These are phyloP conservation scores for Ianthella basta DNA, from an alignment of 37 sponge, comb jelly and placozoan species.

Conservation along the genomic window DNA sequence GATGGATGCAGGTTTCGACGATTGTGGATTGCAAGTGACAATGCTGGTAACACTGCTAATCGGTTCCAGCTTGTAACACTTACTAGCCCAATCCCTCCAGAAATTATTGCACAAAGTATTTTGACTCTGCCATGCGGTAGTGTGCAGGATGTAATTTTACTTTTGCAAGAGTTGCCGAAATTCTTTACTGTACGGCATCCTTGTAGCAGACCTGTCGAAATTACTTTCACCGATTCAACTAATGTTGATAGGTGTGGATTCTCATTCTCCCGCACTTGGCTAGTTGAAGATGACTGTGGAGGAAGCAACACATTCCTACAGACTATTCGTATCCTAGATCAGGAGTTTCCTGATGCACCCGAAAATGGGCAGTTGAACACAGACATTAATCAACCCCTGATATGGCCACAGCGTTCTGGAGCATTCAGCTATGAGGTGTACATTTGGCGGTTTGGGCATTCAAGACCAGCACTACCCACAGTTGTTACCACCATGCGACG, in stretches of 20 bases:
- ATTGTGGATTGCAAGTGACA: conserved; percentile 46
- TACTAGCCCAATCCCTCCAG: background rate
- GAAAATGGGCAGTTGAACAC: conserved; percentile 25
- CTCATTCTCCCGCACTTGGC: conserved; percentile 13
- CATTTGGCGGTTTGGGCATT: background rate
- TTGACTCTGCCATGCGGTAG: conserved; percentile 32
- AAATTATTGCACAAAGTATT: background rate
- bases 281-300: conserved; percentile 25
- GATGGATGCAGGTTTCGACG: conserved; percentile 22
- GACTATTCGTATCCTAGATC: conserved; percentile 9
- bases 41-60: conserved; percentile 41
- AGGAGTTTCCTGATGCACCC: conserved; percentile 7
- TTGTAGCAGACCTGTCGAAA: conserved; percentile 24
- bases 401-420: conserved; percentile 29
- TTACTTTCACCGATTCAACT: conserved; percentile 3
- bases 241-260: conserved; percentile 25
- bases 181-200: background rate
- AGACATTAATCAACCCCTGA: background rate
- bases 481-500: background rate
- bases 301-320: background rate
- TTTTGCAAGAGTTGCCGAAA: background rate
- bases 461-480: background rate
- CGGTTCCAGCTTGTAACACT: conserved; percentile 24
- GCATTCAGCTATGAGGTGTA: conserved; percentile 22
- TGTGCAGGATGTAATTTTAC: background rate